Percentiles rank a stretch among this genome's conserved stretches.
Evolutionary conservation across 2,888 invertebrate genomes (phyloP).

Genomic region (Caenorhabditis sp.): DNA sequence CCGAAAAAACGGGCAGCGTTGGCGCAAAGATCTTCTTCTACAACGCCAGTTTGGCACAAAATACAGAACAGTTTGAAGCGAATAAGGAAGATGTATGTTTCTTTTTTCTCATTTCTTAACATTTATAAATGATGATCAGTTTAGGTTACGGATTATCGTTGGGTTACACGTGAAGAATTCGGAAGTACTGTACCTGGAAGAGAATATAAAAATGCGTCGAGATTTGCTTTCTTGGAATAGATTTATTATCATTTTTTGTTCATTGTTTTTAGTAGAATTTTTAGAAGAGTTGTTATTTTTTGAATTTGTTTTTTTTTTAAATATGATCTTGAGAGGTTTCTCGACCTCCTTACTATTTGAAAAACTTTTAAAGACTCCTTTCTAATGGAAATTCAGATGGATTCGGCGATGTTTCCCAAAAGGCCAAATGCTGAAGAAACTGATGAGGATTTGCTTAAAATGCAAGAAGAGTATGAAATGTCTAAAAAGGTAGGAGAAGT

Average conservation of each 20-base stretch:
- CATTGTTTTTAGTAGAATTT: slow-evolving; percentile 6
- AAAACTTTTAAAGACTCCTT: no score
- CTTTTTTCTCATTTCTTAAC: background rate
- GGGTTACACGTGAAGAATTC: slow-evolving; percentile 59
- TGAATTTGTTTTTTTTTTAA: background rate
- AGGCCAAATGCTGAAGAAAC: slow-evolving; percentile 46
- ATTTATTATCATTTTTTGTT: slow-evolving; percentile 4
- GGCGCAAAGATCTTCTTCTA: slow-evolving; percentile 64
- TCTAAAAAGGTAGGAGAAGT: slow-evolving; percentile 11
- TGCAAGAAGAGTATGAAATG: slow-evolving; percentile 43
- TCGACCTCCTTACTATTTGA: background rate
- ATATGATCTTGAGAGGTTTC: background rate
- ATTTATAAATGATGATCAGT: slow-evolving; percentile 4
- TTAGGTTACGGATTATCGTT: slow-evolving; percentile 52
- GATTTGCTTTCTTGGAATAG: slow-evolving; percentile 48
- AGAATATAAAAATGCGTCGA: slow-evolving; percentile 38
- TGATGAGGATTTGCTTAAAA: slow-evolving; percentile 49
- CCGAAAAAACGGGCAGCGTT: slow-evolving; percentile 23
- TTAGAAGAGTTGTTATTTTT: background rate
- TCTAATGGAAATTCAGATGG: slow-evolving; percentile 5
- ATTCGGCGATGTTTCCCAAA: slow-evolving; percentile 16
- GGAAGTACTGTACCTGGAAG: slow-evolving; percentile 41
- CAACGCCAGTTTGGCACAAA: slow-evolving; percentile 28
- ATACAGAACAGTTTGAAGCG: slow-evolving; percentile 33
- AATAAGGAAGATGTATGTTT: slow-evolving; percentile 45